These are phyloP conservation scores for Centropus unirufus DNA, from an alignment of 2,113 vertebrate species.

Conservation along the genomic window DNA sequence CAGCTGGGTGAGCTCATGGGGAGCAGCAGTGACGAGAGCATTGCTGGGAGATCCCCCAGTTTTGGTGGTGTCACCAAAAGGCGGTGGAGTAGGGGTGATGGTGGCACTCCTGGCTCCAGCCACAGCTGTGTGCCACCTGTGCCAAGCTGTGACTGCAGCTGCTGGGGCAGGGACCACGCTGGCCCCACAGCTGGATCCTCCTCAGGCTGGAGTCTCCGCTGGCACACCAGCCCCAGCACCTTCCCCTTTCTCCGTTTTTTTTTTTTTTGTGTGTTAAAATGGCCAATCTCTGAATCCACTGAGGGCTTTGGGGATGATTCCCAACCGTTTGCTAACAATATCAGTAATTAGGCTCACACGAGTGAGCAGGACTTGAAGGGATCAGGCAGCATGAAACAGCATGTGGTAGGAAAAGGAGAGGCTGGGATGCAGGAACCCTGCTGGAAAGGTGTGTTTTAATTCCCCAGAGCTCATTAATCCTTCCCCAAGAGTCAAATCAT, in stretches of 20 bases:
- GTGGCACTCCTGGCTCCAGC: background rate
- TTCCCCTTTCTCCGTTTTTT: background rate
- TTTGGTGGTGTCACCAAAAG: background rate
- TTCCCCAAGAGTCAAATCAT: background rate
- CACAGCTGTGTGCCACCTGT: no score
- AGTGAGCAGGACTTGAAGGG: background rate
- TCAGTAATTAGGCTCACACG: background rate
- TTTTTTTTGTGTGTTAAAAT: background rate
- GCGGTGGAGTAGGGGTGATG: background rate
- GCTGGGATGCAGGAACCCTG: background rate
- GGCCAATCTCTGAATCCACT: background rate
- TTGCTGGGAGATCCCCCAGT: background rate
- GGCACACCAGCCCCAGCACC: background rate
- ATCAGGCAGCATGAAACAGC: background rate
- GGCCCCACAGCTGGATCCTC: accelerated
- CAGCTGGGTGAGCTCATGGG: accelerated
- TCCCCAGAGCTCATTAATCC: background rate
- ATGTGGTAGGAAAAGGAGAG: background rate
- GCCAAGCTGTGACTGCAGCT: background rate
- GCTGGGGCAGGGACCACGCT: background rate
- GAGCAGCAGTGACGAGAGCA: background rate
- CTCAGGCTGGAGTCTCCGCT: background rate
- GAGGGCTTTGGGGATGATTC: background rate
- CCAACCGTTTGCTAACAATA: background rate
- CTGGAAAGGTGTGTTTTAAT: constrained; percentile 4